Conservation (phyloP, 2,888 invertebrate genomes). For the Tachina fera region DNA sequence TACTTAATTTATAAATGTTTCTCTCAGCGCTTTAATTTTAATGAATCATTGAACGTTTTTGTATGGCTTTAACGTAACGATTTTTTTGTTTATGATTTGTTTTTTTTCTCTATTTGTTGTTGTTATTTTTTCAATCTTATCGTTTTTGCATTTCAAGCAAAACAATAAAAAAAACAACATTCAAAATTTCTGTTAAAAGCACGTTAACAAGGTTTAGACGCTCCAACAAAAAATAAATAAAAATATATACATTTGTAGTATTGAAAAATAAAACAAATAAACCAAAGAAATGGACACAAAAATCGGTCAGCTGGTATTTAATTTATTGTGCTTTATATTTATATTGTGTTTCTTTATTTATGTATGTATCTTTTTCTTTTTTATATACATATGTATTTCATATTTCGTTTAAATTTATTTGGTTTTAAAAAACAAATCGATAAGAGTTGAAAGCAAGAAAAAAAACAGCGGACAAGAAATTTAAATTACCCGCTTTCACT, state of each 20-base stretch:
- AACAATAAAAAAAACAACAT: constrained; percentile 8
- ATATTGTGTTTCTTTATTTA: constrained; percentile 21
- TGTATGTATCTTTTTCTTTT: constrained; percentile 22
- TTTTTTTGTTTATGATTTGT: not conserved
- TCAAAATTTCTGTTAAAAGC: constrained; percentile 34
- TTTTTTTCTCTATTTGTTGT: not conserved
- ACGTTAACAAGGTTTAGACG: not conserved
- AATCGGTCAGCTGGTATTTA: constrained; percentile 57
- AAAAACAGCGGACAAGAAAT: constrained; percentile 25
- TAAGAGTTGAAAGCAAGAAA: not conserved
- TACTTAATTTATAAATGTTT: not conserved
- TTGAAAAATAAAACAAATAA: not conserved
- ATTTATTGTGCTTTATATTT: constrained; percentile 30
- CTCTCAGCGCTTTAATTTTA: constrained; percentile 3
- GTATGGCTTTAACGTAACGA: constrained; percentile 44
- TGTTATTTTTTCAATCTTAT: constrained; percentile 3
- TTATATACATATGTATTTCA: constrained; percentile 23
- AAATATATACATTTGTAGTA: not conserved
- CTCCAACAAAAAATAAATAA: not conserved
- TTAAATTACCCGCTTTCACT: constrained; percentile 52
- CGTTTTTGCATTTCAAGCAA: constrained; percentile 22
- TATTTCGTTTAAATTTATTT: constrained; percentile 50
- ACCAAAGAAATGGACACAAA: constrained; percentile 7
- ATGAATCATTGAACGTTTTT: constrained; percentile 48
- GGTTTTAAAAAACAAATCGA: constrained; percentile 27